Base-by-base conservation (phyloP, 2,797 vertebrate genomes). In the Glossophaga mutica region DNA sequence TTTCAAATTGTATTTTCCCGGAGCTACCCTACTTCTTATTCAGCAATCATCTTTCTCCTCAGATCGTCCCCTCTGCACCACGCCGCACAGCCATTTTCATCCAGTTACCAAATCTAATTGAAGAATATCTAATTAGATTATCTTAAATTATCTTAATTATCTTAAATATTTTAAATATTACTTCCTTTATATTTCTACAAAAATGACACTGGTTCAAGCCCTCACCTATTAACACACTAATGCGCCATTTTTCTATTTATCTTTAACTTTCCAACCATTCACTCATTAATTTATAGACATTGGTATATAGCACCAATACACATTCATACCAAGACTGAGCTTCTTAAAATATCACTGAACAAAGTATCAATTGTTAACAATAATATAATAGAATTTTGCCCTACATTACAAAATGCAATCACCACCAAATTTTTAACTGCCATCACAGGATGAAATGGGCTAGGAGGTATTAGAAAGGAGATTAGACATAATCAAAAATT, bases 1-100 rank as follows among this genome's bases (percentile, higher is more conserved):
- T 96, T 78, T 90, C 68, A 83, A 95, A 89, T 95, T 94, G 29
- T 77, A 52, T 97, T 95, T 92, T 78, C 92, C 62, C 39, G 89
- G 71, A 48, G 26, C 65, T 91, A 62, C 32, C 24, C 65, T 90
- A 71, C 37, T 91, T 93, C 52, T 95, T 95, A 94, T 77, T 95
- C 65, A 86, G 52, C 29, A 90, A 26, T 44, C 55, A 78, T 77
- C 48, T 92, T 92, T 94, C 70, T 87, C 24, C 9, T 32, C 79
- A 94, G 77, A 93, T 52, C 9, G 39, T 89, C 37, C 50, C 57
- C 44, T 15, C 52, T 0, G 14, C 7, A 74, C 37, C n/a, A 70
- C 29, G 22, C 26, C 3, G 46, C 71, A 84, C 0, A 68, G 18
- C 5, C 48, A 94, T 87, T 91, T 91, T 62, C 71, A 89, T 77